Conservation (phyloP, 2,888 invertebrate genomes). For the Pachydiplax longipennis region DNA sequence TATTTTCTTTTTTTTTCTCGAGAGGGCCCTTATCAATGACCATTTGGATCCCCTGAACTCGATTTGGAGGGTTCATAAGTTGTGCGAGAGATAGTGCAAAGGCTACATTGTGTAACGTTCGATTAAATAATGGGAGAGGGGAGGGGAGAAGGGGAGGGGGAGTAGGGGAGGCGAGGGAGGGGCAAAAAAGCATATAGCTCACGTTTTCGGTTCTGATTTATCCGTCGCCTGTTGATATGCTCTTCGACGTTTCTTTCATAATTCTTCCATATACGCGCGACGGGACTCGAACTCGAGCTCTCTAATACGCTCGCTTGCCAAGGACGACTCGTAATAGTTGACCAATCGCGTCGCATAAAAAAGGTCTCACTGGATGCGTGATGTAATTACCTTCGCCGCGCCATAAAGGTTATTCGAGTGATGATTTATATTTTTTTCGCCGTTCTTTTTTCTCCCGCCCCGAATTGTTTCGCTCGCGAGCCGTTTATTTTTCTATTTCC, state of each 20-base stretch:
- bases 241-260: not conserved
- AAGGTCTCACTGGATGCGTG: not conserved
- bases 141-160: not conserved
- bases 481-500: not conserved
- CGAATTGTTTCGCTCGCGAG: not conserved
- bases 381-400: conserved; percentile 9
- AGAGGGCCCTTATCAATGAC: conserved; percentile 13
- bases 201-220: not conserved
- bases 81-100: not conserved
- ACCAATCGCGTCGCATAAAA: conserved; percentile 5
- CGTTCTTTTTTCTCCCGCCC: no score
- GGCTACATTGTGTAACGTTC: conserved; percentile 11
- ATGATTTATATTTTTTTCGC: not conserved
- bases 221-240: not conserved
- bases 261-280: not conserved
- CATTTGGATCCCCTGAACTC: conserved; percentile 32
- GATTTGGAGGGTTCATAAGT: conserved; percentile 16
- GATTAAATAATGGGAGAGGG: not conserved
- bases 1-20: not conserved
- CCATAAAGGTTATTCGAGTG: not conserved
- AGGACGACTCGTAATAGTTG: conserved; percentile 26
- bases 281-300: conserved; percentile 10
- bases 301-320: conserved; percentile 10
- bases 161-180: not conserved
- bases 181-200: not conserved